Evolutionary conservation across 1,140 invertebrate species (phyloP).

Genomic region (Ostrea denselamellosa): DNA sequence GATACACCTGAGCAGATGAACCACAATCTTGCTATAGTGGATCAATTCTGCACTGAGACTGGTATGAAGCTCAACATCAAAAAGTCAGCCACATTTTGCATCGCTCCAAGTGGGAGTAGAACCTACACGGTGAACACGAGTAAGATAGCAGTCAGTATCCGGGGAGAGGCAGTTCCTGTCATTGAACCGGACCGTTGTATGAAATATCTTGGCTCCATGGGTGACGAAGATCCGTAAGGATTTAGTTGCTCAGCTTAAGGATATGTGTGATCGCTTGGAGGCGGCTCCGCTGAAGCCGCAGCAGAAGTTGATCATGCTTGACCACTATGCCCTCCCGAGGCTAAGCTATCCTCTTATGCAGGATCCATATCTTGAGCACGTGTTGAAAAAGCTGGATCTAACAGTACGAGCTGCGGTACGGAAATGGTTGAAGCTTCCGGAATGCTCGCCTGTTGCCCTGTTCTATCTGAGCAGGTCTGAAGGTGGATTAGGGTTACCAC

Average conservation of each 20-base stretch:
- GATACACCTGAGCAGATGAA: conserved; percentile 39
- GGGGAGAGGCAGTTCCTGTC: conserved; percentile 27
- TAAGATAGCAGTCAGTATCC: neutral
- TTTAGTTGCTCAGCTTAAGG: neutral
- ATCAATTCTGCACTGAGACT: conserved; percentile 46
- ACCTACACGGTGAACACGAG: conserved; percentile 44
- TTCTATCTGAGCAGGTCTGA: conserved; percentile 3
- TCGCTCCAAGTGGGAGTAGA: conserved; percentile 38
- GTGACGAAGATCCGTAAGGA: conserved; percentile 8
- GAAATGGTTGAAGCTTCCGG: conserved; percentile 47
- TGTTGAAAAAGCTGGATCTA: conserved; percentile 27
- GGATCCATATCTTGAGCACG: conserved; percentile 28
- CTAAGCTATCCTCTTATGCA: conserved; percentile 35
- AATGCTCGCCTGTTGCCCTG: conserved; percentile 21
- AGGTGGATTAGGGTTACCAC: conserved; percentile 42
- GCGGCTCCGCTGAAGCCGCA: neutral
- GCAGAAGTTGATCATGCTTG: conserved; percentile 16
- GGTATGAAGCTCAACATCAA: conserved; percentile 58
- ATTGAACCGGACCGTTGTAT: neutral
- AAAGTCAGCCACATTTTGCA: conserved; percentile 49
- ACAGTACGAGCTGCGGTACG: conserved; percentile 12
- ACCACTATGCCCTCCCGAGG: conserved; percentile 42
- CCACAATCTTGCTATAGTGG: conserved; percentile 41
- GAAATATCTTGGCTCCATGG: conserved; percentile 56
- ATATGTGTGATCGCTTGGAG: neutral